A percentile compares a stretch with the other conserved stretches of the same genome.
These are phyloP conservation scores for Argentina silus DNA, from an alignment of 2,797 vertebrate species.

Conservation along the genomic window DNA sequence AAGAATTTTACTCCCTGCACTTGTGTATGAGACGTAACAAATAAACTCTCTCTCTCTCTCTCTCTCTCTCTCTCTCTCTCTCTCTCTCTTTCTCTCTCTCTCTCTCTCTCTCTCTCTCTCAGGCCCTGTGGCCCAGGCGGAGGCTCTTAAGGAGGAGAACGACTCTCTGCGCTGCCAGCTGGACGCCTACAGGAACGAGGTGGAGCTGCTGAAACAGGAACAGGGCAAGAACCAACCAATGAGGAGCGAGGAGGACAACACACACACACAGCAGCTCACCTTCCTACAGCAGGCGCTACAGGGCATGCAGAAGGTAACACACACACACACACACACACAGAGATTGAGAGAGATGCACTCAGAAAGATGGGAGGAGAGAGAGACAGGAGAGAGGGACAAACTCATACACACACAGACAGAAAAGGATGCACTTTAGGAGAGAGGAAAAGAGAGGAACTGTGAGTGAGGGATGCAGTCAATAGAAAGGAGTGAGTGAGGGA, in stretches of 20 bases:
- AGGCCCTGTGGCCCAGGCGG: slow-evolving; percentile 83
- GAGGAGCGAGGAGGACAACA: slow-evolving; percentile 85
- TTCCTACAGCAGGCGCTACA: slow-evolving; percentile 94
- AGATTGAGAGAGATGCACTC: too few species aligned
- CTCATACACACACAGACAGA: too few species aligned
- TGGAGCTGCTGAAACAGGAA: slow-evolving; percentile 94
- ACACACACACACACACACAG: neutral
- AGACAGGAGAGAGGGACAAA: too few species aligned
- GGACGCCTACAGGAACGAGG: slow-evolving; percentile 92
- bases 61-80: slow-evolving; percentile 10
- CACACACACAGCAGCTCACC: slow-evolving; percentile 90
- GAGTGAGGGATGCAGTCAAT: too few species aligned
- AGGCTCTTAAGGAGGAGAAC: slow-evolving; percentile 94
- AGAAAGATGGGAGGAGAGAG: neutral
- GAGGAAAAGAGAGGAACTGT: too few species aligned
- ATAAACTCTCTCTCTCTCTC: slow-evolving; percentile 25
- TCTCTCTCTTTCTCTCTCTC: slow-evolving; percentile 5
- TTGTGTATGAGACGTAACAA: too few species aligned
- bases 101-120: neutral
- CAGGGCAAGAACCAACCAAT: slow-evolving; percentile 84
- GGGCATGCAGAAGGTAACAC: slow-evolving; percentile 93
- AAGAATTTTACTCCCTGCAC: too few species aligned
- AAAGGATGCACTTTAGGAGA: too few species aligned
- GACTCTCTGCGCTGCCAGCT: slow-evolving; percentile 95
- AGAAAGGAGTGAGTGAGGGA: neutral